Percentiles rank a stretch among this genome's conserved stretches.
phyloP scores from a whole-genome alignment of 1,140 invertebrate genomes.

The Caenorhabditis brenneri region DNA sequence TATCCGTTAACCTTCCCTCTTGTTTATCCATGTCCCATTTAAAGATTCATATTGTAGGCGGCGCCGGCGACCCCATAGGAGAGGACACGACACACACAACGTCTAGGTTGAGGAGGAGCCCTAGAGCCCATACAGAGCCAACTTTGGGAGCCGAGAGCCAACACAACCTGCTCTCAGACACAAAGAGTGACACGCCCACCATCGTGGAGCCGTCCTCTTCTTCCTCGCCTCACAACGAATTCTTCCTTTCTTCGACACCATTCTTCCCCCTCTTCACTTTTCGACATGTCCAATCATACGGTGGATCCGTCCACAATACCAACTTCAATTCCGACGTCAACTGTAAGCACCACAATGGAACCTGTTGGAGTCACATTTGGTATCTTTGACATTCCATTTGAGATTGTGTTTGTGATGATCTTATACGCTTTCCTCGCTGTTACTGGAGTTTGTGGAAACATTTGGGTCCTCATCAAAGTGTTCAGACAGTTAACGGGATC shows the following conservation, averaged over 20 bases:
- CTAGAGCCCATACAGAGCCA: neutral
- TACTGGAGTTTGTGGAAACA: slow-evolving; percentile 62
- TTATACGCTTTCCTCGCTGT: slow-evolving; percentile 60
- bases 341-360: neutral
- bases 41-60: slow-evolving; percentile 39
- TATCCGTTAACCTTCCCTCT: neutral
- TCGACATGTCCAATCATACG: neutral
- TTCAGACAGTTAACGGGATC: slow-evolving; percentile 59
- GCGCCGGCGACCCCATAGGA: slow-evolving; percentile 27
- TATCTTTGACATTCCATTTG: neutral
- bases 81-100: neutral
- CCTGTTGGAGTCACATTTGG: neutral
- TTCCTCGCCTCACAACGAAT: slow-evolving; percentile 10
- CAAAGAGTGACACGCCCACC: slow-evolving; percentile 40
- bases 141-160: slow-evolving; percentile 30
- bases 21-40: slow-evolving; percentile 11
- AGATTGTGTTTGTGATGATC: slow-evolving; percentile 35
- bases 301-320: neutral
- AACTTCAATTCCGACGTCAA: neutral
- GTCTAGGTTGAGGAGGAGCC: slow-evolving; percentile 12
- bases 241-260: neutral
- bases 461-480: slow-evolving; percentile 65
- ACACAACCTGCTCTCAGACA: slow-evolving; percentile 25
- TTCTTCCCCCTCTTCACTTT: neutral
- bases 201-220: neutral